phyloP scores from a whole-genome alignment of 2,113 vertebrate species.

The Alaudala cheleensis region DNA sequence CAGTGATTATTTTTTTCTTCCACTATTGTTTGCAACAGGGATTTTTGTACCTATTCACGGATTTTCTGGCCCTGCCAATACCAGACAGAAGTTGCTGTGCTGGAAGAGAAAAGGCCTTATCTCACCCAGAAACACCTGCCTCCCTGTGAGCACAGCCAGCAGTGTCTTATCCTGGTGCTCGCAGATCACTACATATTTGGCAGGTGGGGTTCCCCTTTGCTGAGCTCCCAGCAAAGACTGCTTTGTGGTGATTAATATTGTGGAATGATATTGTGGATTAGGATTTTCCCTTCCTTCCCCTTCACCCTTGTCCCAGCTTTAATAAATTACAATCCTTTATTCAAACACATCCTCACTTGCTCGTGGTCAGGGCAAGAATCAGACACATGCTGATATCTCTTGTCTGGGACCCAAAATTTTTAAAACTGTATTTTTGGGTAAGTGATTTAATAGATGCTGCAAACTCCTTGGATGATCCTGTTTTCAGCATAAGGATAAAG shows the following conservation, averaged over 20 bases:
- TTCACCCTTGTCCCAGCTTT: neutral
- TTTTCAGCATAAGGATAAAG: neutral
- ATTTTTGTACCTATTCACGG: neutral
- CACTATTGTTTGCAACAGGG: neutral
- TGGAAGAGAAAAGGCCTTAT: neutral
- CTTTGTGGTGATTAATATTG: neutral
- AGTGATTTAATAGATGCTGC: neutral
- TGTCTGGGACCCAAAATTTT: neutral
- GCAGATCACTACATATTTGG: rapidly evolving
- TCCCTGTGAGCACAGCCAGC: neutral
- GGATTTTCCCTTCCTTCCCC: neutral
- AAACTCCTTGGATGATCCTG: neutral
- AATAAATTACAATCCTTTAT: neutral
- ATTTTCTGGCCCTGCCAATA: neutral
- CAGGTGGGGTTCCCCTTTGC: neutral
- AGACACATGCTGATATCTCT: neutral
- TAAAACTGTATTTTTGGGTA: neutral
- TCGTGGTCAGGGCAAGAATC: neutral
- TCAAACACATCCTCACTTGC: neutral
- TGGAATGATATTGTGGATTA: too few species aligned
- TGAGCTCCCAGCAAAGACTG: neutral
- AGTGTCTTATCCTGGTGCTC: neutral
- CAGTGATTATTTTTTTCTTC: neutral
- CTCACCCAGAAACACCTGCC: neutral
- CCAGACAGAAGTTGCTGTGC: neutral